Percentiles rank a stretch among this genome's conserved stretches.
Conservation (phyloP, 2,797 vertebrate genomes). For the Acomys russatus region DNA sequence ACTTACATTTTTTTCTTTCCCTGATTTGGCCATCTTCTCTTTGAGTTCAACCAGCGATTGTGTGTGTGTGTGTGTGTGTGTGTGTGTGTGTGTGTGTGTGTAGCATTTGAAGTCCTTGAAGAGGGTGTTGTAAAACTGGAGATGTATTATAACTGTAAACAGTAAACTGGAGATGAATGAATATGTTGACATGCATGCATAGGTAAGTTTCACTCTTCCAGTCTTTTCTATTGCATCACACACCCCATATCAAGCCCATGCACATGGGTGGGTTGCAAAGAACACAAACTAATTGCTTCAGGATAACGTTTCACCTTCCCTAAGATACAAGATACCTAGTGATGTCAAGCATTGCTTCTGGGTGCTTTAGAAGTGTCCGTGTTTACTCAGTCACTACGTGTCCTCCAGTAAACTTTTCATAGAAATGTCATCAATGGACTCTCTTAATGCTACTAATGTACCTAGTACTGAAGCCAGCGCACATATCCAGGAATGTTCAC, state of each 20-base stretch:
- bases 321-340: neutral
- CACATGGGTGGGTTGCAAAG: neutral
- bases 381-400: neutral
- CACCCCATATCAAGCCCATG: neutral
- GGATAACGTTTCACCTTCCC: neutral
- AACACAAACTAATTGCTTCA: slow-evolving; percentile 30
- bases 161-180: neutral
- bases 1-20: neutral
- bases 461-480: neutral
- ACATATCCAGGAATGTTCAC: slow-evolving; percentile 22
- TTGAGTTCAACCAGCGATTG: neutral
- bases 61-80: too few species aligned
- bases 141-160: too few species aligned
- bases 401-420: neutral
- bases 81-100: neutral
- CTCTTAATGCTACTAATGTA: neutral
- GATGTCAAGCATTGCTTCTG: neutral
- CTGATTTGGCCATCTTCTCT: neutral
- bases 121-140: neutral
- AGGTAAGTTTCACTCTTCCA: neutral
- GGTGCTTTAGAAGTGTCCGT: slow-evolving; percentile 4
- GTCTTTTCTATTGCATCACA: slow-evolving; percentile 16
- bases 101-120: neutral
- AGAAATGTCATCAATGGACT: slow-evolving; percentile 8
- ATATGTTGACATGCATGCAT: neutral